A percentile compares a stretch with the other conserved stretches of the same genome.
These are phyloP conservation scores for Halcyon malimbica DNA, from an alignment of 2,113 vertebrate genomes.

Conservation along the genomic window DNA sequence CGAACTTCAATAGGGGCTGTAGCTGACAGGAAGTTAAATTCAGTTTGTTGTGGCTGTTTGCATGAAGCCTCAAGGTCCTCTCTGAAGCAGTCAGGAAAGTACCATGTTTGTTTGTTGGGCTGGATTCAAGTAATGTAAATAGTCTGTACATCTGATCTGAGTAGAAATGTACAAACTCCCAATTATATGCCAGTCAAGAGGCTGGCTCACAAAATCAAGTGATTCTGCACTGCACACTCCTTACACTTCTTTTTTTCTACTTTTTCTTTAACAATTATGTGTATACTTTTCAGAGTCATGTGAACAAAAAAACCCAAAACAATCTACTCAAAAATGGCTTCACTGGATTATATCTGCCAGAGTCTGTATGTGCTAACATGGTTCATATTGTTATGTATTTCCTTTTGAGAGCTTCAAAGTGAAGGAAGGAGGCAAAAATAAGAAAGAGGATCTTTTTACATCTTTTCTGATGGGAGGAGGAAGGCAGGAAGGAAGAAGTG, in stretches of 20 bases:
- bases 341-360: not conserved
- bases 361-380: not conserved
- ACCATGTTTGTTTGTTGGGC: not conserved
- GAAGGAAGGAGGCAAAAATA: not conserved
- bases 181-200: not conserved
- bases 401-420: not conserved
- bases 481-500: not conserved
- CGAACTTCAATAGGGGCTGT: fast-evolving
- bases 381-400: not conserved
- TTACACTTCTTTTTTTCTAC: not conserved
- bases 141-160: not conserved
- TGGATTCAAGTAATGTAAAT: not conserved
- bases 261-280: not conserved
- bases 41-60: not conserved
- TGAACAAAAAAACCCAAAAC: not conserved
- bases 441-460: not conserved
- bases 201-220: not conserved
- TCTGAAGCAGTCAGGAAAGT: not conserved
- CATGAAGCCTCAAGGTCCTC: not conserved
- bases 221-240: not conserved
- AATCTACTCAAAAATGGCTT: not conserved
- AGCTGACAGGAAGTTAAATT: not conserved
- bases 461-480: not conserved
- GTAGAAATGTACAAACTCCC: not conserved
- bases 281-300: not conserved